Percentiles rank a stretch among this genome's conserved stretches.
These are phyloP conservation scores for Frankliniella intonsa DNA, from an alignment of 2,888 invertebrate genomes.

Conservation along the genomic window DNA sequence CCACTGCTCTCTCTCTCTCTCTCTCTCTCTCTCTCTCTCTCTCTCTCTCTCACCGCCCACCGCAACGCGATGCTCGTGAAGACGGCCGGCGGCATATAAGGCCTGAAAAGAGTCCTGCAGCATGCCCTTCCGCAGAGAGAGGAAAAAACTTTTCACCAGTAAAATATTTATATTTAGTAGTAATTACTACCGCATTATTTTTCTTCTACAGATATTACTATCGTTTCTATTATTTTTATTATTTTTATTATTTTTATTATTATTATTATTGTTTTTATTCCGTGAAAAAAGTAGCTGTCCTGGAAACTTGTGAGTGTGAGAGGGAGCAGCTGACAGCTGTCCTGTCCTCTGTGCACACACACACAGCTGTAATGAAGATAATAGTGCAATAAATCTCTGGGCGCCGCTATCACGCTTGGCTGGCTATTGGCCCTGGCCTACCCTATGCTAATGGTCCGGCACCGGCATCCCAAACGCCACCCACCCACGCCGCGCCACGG, in stretches of 20 bases:
- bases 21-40: not conserved
- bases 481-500: not conserved
- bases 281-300: too few relatives aligned
- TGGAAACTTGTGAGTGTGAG: not conserved
- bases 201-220: too few relatives aligned
- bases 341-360: not conserved
- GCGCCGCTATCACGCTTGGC: not conserved
- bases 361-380: slow-evolving; percentile 3
- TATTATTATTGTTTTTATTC: too few relatives aligned
- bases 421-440: not conserved
- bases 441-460: slow-evolving; percentile 6
- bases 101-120: too few relatives aligned
- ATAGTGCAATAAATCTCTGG: slow-evolving; percentile 4
- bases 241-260: too few relatives aligned
- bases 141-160: too few relatives aligned
- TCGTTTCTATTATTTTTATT: too few relatives aligned
- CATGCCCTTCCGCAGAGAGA: too few relatives aligned
- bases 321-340: not conserved
- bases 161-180: too few relatives aligned
- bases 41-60: not conserved
- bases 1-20: not conserved
- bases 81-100: too few relatives aligned
- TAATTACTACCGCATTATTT: too few relatives aligned
- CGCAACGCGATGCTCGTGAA: too few relatives aligned
- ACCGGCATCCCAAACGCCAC: not conserved